phyloP scores from a whole-genome alignment of 1,140 invertebrate genomes.

The Drosophila teissieri region DNA sequence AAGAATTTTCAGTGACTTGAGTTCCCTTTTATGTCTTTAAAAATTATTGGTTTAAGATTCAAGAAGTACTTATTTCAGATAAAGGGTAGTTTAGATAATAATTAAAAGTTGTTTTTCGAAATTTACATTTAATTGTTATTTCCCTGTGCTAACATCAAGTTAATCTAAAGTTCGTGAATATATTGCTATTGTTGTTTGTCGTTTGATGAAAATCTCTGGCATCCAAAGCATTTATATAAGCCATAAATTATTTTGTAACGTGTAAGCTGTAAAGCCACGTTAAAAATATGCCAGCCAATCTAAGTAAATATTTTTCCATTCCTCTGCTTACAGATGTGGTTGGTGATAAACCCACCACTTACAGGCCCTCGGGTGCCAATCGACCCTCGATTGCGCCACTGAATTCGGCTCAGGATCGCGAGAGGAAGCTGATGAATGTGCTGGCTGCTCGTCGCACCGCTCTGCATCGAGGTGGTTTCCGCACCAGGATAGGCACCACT shows the following conservation, averaged over 20 bases:
- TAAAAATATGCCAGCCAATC: conserved; percentile 12
- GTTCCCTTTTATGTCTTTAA: too few species aligned
- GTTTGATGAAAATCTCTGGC: too few species aligned
- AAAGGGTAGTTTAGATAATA: too few species aligned
- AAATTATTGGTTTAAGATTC: not conserved
- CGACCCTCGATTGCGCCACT: conserved; percentile 60
- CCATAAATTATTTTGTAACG: conserved; percentile 10
- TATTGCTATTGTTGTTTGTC: too few species aligned
- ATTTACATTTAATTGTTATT: too few species aligned
- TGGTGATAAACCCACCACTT: conserved; percentile 72
- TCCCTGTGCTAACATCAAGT: too few species aligned
- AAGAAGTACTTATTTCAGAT: not conserved
- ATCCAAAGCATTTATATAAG: not conserved
- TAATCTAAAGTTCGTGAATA: too few species aligned
- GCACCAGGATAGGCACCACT: conserved; percentile 83
- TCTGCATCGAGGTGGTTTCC: conserved; percentile 82
- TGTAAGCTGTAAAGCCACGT: conserved; percentile 6
- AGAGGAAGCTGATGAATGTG: conserved; percentile 86
- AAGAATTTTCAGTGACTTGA: too few species aligned
- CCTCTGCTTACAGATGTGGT: conserved; percentile 59
- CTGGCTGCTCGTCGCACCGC: conserved; percentile 85
- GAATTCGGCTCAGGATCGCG: conserved; percentile 79
- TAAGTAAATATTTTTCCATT: conserved; percentile 21
- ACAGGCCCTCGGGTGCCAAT: conserved; percentile 54
- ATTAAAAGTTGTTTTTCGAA: too few species aligned